Base-by-base conservation (phyloP, 2,888 invertebrate genomes). In the Plagodis pulveraria region DNA sequence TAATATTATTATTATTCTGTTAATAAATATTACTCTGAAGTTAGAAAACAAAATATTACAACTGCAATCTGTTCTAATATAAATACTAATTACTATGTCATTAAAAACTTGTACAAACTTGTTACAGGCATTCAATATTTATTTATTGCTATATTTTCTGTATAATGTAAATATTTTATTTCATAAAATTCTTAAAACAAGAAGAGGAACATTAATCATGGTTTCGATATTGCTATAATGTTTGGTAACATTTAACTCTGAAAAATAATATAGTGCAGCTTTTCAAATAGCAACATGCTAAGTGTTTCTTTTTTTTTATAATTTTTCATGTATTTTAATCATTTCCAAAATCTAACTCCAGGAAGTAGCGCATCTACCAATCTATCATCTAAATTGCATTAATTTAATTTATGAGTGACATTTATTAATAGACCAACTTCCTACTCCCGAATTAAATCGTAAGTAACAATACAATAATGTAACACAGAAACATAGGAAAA, bases 21-120 rank as follows among this genome's bases (percentile, higher is more conserved):
- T 92, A 93, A 93, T 94, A 94, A 93, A 93, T 94, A 94, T 91
- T 93, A 86, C 91, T 93, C 92, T 93, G 89, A 90, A 92, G 93
- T 93, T 94, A 93, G 90, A 90, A 93, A 93, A 93, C 87, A 91
- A 93, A 93, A 93, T 90, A 90, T 83, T 83, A 80, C 83, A 90
- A 89, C 86, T 87, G 89, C 81, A 81, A 84, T 86, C 86, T 90
- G 89, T 89, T 84, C 87, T 89, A 88, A 87, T 84, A 90, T 91
- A 89, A 91, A 77, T 91, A 91, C 92, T 91, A 89, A 91, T 77
- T 91, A 91, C 92, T 93, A 93, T 91, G 84, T 89, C 80, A 87
- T 89, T 90, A 91, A 90, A 89, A 91, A 89, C 86, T 86, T 87
- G 89, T 92, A 92, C 89, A 92, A 91, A 91, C 87, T 86, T 89